A percentile compares a stretch with the other conserved stretches of the same genome.
phyloP scores from a whole-genome alignment of 2,888 invertebrate genomes.

The Trichopria drosophilae region DNA sequence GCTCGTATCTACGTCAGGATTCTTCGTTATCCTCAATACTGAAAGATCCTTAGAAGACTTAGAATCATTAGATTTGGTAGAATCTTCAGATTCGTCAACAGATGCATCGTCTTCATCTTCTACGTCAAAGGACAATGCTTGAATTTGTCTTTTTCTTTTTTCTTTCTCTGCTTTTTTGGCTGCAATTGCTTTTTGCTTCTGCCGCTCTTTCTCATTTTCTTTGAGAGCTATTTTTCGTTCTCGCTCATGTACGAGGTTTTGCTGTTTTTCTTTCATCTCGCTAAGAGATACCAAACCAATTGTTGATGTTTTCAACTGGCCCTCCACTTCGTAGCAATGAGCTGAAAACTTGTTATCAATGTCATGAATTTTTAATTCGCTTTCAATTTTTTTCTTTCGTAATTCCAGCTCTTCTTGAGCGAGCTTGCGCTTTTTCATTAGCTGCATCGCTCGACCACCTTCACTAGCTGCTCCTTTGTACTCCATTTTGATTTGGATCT shows the following conservation, averaged over 20 bases:
- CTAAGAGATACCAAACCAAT: conserved; percentile 96
- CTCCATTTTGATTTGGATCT: too few species aligned
- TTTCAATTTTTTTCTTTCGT: conserved; percentile 95
- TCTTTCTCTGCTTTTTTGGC: conserved; percentile 91
- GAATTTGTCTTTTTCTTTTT: conserved; percentile 89
- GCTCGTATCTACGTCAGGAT: conserved; percentile 98
- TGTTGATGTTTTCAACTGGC: conserved; percentile 93
- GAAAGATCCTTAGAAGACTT: conserved; percentile 50
- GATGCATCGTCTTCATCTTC: conserved; percentile 75
- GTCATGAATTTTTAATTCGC: conserved; percentile 90
- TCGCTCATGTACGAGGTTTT: conserved; percentile 89
- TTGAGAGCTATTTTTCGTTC: conserved; percentile 93
- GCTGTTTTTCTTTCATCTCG: conserved; percentile 99
- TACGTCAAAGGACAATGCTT: conserved; percentile 86
- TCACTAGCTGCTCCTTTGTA: conserved; percentile 97
- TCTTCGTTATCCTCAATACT: conserved; percentile 85
- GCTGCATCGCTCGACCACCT: conserved; percentile 94
- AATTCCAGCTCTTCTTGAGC: conserved; percentile 96
- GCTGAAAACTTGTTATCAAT: conserved; percentile 98
- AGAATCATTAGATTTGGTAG: conserved; percentile 35
- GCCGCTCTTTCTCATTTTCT: conserved; percentile 85
- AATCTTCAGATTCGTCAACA: conserved; percentile 54
- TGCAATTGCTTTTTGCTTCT: conserved; percentile 81
- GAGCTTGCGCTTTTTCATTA: conserved; percentile 96
- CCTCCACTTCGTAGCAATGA: conserved; percentile 98